Base-by-base conservation (phyloP, 2,113 vertebrate genomes). In the Rissa tridactyla region DNA sequence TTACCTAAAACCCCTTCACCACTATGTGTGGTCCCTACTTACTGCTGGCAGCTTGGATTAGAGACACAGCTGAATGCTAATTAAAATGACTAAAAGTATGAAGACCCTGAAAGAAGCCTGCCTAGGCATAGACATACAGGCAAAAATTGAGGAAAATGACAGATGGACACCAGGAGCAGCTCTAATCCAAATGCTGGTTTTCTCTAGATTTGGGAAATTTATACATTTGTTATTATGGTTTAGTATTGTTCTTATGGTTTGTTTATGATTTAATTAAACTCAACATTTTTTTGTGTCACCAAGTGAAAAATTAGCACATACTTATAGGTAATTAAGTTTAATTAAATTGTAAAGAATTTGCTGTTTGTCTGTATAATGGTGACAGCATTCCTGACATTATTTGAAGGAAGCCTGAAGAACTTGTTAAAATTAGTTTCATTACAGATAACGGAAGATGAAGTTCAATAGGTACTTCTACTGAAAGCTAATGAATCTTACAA, bases 51-150 rank as follows among this genome's bases (percentile, higher is more conserved):
- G 22, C 4, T 64, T 60, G 19, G 11, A 47, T 46, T 21, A 69
- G 23, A 93, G 68, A 58, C 57, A 92, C 38, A 46, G 27, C 1
- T 60, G 62, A 88, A 88, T 40, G 57, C 5, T 92, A 58, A 55
- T 40, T 71, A 44, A 87, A 94, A 77, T 76, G 46, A 90, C 38
- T 61, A 65, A 23, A 89, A 80, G 15, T 69, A 20, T 70, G 38
- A 77, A 13, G 20, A 68, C 21, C 7, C 47, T 65, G 36, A 57
- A 92, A 73, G 26, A 78, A 77, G 52, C 2, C 15, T 55, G 20
- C 52, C 30, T 4, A 54, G 5, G 3, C 19, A 23, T 10, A 66
- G 21, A 68, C 1, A 58, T 11, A 21, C 1, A 7, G 19, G 8
- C 5, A 89, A 85, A 84, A 32, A 29, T 2, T 80, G 46, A 32